Conservation (phyloP, 2,113 vertebrate species). For the Limnothrissa miodon region DNA sequence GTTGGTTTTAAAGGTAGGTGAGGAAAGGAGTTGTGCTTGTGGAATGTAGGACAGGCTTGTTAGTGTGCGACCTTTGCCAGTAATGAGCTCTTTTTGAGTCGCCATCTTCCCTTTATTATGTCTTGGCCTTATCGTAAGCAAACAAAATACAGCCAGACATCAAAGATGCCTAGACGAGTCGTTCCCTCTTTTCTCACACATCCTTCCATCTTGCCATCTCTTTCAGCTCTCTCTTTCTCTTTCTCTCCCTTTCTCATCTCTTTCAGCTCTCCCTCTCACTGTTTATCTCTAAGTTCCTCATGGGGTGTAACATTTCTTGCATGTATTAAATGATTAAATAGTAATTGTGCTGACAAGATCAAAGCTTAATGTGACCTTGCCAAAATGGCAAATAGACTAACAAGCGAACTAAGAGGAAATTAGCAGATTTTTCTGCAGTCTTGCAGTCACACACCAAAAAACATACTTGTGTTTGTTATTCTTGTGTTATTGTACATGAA, state of each 20-base stretch:
- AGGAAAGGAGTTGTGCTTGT: neutral
- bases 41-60: neutral
- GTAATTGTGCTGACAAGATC: neutral
- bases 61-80: neutral
- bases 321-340: neutral
- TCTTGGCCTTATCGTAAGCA: neutral
- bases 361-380: neutral
- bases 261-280: conserved; percentile 3
- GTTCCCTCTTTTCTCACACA: neutral
- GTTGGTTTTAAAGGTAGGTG: neutral
- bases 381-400: neutral
- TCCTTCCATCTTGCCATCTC: neutral
- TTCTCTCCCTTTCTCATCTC: too few relatives aligned
- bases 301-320: neutral
- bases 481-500: too few relatives aligned
- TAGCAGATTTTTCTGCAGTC: neutral
- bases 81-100: neutral
- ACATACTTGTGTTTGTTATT: neutral
- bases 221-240: neutral
- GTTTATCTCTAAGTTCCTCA: neutral
- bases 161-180: neutral
- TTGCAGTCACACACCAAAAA: too few relatives aligned
- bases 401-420: neutral
- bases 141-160: neutral
- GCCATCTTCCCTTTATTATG: neutral